These are phyloP conservation scores for Macropis europaea DNA, from an alignment of 2,888 invertebrate genomes.

Conservation along the genomic window DNA sequence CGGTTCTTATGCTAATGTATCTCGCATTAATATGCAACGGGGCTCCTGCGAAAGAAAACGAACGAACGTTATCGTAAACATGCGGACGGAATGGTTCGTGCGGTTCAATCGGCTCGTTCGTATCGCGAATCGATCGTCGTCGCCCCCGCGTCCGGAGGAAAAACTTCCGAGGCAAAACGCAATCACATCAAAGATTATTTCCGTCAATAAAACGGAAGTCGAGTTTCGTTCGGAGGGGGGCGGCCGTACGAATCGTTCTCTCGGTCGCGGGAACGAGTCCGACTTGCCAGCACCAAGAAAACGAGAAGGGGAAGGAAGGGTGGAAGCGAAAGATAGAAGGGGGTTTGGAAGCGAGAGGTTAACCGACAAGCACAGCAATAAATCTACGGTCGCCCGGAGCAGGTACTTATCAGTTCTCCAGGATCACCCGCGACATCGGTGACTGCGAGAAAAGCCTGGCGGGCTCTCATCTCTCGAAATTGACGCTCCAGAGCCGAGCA, in stretches of 20 bases:
- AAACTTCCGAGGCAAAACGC: slow-evolving; percentile 67
- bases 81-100: slow-evolving; percentile 9
- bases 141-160: slow-evolving; percentile 37
- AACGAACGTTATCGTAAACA: slow-evolving; percentile 38
- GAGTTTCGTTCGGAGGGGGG: slow-evolving; percentile 58
- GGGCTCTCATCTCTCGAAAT: slow-evolving; percentile 65
- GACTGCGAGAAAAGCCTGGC: slow-evolving; percentile 63
- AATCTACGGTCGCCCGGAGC: slow-evolving; percentile 76
- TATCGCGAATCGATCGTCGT: slow-evolving; percentile 55
- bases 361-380: slow-evolving; percentile 67
- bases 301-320: slow-evolving; percentile 41
- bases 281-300: slow-evolving; percentile 38
- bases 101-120: slow-evolving; percentile 34
- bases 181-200: slow-evolving; percentile 78
- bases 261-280: slow-evolving; percentile 52
- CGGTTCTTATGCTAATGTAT: slow-evolving; percentile 36
- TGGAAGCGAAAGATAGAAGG: slow-evolving; percentile 45
- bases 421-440: slow-evolving; percentile 55
- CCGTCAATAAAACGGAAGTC: slow-evolving; percentile 76
- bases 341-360: slow-evolving; percentile 48
- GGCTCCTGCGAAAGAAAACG: neutral
- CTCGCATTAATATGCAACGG: slow-evolving; percentile 45
- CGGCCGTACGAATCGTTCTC: slow-evolving; percentile 51
- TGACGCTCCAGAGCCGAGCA: slow-evolving; percentile 44
- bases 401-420: slow-evolving; percentile 75